Evolutionary conservation across 2,113 vertebrate genomes (phyloP).

Genomic region (Grammatotria lemairii): DNA sequence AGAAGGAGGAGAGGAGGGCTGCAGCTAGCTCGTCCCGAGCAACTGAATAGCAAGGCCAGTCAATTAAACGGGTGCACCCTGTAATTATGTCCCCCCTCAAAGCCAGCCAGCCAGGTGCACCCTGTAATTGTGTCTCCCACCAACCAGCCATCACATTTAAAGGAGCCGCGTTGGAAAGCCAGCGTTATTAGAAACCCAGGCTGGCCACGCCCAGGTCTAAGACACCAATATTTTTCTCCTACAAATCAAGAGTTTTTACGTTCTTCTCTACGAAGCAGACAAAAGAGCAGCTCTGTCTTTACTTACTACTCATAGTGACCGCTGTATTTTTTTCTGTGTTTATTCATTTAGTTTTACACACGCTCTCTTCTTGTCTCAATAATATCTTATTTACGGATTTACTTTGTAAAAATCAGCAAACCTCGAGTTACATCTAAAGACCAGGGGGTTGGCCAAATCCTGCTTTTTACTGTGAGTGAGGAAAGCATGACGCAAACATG

Average conservation of each 20-base stretch:
- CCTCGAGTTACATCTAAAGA: constrained; percentile 6
- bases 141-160: constrained; percentile 55
- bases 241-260: not conserved
- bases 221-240: not conserved
- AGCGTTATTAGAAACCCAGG: constrained; percentile 60
- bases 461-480: constrained; percentile 44
- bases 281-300: not conserved
- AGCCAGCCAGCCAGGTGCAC: constrained; percentile 61
- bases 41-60: constrained; percentile 50
- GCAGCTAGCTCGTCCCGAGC: constrained; percentile 50
- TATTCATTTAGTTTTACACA: not conserved
- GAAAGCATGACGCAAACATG: constrained; percentile 59
- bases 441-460: constrained; percentile 56
- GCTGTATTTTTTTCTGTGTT: not conserved
- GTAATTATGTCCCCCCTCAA: constrained; percentile 62
- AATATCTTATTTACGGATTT: fast-evolving
- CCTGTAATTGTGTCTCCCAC: constrained; percentile 66
- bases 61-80: constrained; percentile 62
- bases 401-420: not conserved
- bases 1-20: not conserved
- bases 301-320: not conserved
- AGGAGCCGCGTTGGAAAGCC: constrained; percentile 45
- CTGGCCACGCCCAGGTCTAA: constrained; percentile 66
- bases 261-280: not conserved
- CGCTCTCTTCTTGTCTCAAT: not conserved